Conservation (phyloP, 2,888 invertebrate species). For the Neoascia interrupta region DNA sequence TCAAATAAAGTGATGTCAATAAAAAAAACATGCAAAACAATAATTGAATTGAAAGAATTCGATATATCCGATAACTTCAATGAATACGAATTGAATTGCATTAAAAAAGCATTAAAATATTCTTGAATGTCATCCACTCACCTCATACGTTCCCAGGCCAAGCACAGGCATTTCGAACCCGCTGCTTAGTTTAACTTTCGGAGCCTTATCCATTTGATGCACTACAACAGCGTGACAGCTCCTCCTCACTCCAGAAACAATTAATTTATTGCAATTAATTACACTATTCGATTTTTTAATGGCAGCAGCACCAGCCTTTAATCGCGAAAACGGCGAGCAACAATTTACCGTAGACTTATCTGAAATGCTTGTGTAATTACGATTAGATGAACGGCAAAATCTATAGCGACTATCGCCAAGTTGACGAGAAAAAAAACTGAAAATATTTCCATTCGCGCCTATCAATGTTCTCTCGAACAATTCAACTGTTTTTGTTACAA, state of each 20-base stretch:
- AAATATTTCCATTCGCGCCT: constrained; percentile 50
- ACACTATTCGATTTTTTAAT: not conserved
- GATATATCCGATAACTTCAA: too few species aligned
- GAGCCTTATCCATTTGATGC: constrained; percentile 79
- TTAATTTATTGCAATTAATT: not conserved
- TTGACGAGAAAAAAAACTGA: constrained; percentile 59
- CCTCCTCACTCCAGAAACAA: too few species aligned
- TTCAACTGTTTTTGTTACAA: constrained; percentile 5
- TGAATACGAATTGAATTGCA: too few species aligned
- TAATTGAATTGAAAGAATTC: too few species aligned
- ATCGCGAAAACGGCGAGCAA: not conserved
- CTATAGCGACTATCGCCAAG: constrained; percentile 56
- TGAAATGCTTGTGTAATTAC: constrained; percentile 63
- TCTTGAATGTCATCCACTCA: too few species aligned
- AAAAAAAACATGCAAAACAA: too few species aligned
- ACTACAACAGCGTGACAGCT: too few species aligned
- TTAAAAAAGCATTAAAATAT: too few species aligned
- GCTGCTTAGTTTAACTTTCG: constrained; percentile 81
- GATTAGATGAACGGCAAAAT: constrained; percentile 56
- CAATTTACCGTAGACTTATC: constrained; percentile 50
- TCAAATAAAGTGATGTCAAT: too few species aligned
- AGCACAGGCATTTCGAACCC: constrained; percentile 83
- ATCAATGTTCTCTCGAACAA: constrained; percentile 11
- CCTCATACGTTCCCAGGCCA: constrained; percentile 88
- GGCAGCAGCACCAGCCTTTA: too few species aligned